phyloP scores from a whole-genome alignment of 2,797 vertebrate species.

The Xiphophorus birchmanni region DNA sequence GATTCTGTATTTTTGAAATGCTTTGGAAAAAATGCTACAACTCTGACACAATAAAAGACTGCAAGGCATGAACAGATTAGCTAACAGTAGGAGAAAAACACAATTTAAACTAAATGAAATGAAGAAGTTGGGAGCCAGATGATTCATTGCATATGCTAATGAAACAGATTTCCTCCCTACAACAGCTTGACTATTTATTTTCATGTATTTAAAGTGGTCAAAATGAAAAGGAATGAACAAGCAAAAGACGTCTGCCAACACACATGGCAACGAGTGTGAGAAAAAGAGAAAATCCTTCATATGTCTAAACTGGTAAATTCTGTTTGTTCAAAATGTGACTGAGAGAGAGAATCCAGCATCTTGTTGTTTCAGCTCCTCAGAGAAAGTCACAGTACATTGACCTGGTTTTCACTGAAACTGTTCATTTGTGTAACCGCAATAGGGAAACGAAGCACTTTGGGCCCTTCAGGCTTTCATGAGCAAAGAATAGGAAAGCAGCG shows the following conservation, averaged over 20 bases:
- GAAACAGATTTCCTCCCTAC: constrained; percentile 23
- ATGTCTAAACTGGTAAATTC: constrained; percentile 37
- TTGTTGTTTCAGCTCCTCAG: constrained; percentile 54
- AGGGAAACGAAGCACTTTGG: constrained; percentile 43
- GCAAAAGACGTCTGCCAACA: constrained; percentile 27
- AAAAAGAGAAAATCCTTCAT: constrained; percentile 19
- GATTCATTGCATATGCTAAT: constrained; percentile 53
- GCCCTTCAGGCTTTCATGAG: constrained; percentile 60
- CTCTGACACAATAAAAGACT: constrained; percentile 22
- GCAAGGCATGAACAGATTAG: constrained; percentile 42
- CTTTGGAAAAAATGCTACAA: constrained; percentile 5
- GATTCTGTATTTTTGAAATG: constrained; percentile 36
- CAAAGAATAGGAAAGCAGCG: constrained; percentile 52
- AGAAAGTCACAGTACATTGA: constrained; percentile 64
- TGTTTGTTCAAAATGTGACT: constrained; percentile 30
- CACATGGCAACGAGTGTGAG: constrained; percentile 17
- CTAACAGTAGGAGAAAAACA: constrained; percentile 41
- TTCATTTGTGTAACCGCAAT: constrained; percentile 66
- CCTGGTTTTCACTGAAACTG: constrained; percentile 66
- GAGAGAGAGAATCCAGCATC: constrained; percentile 22
- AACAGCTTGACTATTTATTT: constrained; percentile 48
- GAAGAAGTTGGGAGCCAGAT: constrained; percentile 46
- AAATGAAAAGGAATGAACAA: constrained; percentile 24
- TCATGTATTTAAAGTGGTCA: constrained; percentile 37
- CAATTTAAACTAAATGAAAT: constrained; percentile 51